A percentile compares a stretch with the other conserved stretches of the same genome.
These are phyloP conservation scores for Papilio protenor DNA, from an alignment of 2,888 invertebrate species.

Conservation along the genomic window DNA sequence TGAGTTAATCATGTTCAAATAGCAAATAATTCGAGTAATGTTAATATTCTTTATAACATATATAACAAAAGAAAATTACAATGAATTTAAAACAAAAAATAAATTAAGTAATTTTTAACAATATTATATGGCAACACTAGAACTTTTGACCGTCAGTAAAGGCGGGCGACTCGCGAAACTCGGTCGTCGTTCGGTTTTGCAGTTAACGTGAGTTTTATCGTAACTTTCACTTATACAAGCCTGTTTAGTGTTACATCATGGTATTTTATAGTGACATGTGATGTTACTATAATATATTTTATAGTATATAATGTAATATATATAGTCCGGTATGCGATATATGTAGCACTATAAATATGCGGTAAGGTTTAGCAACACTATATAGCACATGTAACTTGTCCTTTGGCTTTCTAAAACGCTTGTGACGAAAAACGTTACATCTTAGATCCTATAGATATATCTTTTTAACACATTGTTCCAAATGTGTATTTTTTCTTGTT, in stretches of 20 bases:
- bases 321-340: background rate
- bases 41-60: background rate
- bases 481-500: background rate
- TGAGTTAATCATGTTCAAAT: background rate
- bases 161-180: slow-evolving; percentile 18
- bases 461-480: background rate
- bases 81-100: background rate
- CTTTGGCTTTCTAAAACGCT: slow-evolving; percentile 9
- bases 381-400: background rate
- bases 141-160: slow-evolving; percentile 34
- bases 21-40: background rate
- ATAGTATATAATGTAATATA: background rate
- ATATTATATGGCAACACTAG: slow-evolving; percentile 24
- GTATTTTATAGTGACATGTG: slow-evolving; percentile 9
- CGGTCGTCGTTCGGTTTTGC: slow-evolving; percentile 18
- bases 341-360: too few relatives aligned
- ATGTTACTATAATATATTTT: background rate
- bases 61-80: background rate
- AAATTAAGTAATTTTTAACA: background rate
- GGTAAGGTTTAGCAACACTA: background rate
- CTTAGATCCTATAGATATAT: background rate
- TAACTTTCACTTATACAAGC: slow-evolving; percentile 34
- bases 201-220: slow-evolving; percentile 14
- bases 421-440: background rate
- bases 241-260: slow-evolving; percentile 23